phyloP scores from a whole-genome alignment of 2,113 vertebrate genomes.

The Hippocampus barbouri region DNA sequence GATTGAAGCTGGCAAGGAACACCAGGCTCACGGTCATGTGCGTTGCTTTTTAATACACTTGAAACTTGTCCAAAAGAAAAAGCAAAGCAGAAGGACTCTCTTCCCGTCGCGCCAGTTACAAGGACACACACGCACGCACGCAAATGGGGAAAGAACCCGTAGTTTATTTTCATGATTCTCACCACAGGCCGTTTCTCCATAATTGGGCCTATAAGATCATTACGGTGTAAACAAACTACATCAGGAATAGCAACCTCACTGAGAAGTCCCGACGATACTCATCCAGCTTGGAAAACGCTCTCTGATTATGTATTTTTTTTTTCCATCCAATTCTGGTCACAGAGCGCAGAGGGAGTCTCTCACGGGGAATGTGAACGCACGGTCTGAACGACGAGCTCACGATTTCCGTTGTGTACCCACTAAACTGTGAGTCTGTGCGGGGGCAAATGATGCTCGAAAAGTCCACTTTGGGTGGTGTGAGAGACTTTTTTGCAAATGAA shows the following conservation, averaged over 20 bases:
- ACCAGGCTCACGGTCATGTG: not conserved
- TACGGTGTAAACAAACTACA: conserved; percentile 12
- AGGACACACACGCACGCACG: conserved; percentile 19
- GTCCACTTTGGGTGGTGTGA: not conserved
- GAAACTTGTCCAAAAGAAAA: conserved; percentile 42
- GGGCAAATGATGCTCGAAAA: not conserved
- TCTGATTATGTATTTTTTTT: not conserved
- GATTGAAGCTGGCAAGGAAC: not conserved
- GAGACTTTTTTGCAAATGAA: too few species aligned
- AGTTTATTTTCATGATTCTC: conserved; percentile 35
- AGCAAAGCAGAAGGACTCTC: conserved; percentile 4
- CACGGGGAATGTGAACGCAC: not conserved
- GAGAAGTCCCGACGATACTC: not conserved
- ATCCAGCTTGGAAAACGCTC: conserved; percentile 14
- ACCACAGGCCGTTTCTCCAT: conserved; percentile 24
- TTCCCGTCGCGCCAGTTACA: conserved; percentile 11
- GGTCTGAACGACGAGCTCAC: not conserved
- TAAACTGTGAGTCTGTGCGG: not conserved
- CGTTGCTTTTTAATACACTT: conserved; percentile 22
- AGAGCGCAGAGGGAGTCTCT: conserved; percentile 14
- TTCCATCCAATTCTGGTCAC: conserved; percentile 33
- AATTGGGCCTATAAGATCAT: conserved; percentile 14
- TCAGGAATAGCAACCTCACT: conserved; percentile 28
- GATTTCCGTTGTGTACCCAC: not conserved
- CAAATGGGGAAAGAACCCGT: conserved; percentile 23